Base-by-base conservation (phyloP, 1,140 invertebrate genomes). In the Panagrolaimus sp. region DNA sequence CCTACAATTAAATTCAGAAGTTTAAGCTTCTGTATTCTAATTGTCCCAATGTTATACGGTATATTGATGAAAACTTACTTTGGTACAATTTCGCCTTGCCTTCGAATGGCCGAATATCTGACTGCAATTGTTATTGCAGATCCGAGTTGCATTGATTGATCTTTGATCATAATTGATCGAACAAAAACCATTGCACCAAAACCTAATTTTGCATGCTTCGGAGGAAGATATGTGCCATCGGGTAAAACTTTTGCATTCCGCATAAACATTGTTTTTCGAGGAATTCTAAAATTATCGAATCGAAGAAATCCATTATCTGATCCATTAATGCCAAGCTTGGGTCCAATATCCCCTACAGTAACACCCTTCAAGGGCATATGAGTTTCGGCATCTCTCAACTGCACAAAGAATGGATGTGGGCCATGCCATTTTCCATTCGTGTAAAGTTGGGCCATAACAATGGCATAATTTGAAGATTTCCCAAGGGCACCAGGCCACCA, bases 161-260 rank as follows among this genome's bases (percentile, higher is more conserved):
- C 77, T 47, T 55, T 65, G 15, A 84, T 76, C 64, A 96, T 85
- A 38, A 90, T 88, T 12, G 93, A 91, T 15, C 94, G 87, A 0
- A 95, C 91, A 84, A 93, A 92, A 84, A 95, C 90, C 93, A 96
- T 95, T 0, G 91, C 92, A 14, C 91, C 92, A 84, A 95, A 96
- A 0, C 91, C 90, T 0, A 94, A 85, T 83, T 94, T 94, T 58
- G 90, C 89, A 81, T 89, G 91, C 26, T 89, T 87, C 0, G 91
- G 88, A 80, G 90, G 90, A 0, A 93, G 87, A 84, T 92, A 96
- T 10, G 90, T 92, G 17, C 93, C 93, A 85, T 94, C 64, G 1
- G 43, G 58, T 10, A 24, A 12, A 68, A 86, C 91, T 87, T 94
- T 88, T 58, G 90, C 89, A 85, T 95, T 91, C 86, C 91, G 93